Evolutionary conservation across 2,888 invertebrate species (phyloP).

Genomic region (Phrixothrix hirtus): DNA sequence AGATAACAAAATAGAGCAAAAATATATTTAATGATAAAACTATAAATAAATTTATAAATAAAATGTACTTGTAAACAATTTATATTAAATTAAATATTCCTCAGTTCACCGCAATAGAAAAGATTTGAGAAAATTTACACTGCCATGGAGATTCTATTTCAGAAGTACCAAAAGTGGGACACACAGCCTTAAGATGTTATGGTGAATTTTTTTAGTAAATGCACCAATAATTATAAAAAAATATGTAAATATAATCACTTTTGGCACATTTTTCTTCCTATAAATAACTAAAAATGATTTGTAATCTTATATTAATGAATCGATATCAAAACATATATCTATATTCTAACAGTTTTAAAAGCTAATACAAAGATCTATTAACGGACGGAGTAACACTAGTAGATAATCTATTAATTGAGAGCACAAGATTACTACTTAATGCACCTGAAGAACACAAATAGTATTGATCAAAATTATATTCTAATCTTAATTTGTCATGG

Average conservation of each 20-base stretch:
- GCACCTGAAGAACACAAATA: background rate
- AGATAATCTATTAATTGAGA: background rate
- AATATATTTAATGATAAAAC: slow-evolving; percentile 1
- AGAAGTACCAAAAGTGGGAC: background rate
- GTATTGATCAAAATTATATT: background rate
- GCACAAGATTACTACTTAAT: background rate
- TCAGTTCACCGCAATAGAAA: no score
- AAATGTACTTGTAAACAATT: no score
- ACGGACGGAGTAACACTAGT: slow-evolving; percentile 11
- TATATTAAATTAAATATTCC: no score
- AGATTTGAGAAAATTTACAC: background rate
- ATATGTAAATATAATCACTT: background rate
- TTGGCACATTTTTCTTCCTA: background rate
- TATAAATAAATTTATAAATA: slow-evolving; percentile 1
- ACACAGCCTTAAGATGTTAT: background rate
- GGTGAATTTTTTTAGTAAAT: background rate
- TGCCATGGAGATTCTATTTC: background rate
- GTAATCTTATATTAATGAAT: background rate
- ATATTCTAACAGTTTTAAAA: background rate
- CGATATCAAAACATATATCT: background rate
- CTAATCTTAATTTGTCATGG: slow-evolving; percentile 4
- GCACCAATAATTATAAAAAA: background rate
- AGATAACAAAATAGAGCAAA: slow-evolving; percentile 3
- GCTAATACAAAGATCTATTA: slow-evolving; percentile 2
- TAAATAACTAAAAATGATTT: background rate